A percentile compares a stretch with the other conserved stretches of the same genome.
phyloP scores from a whole-genome alignment of 1,140 invertebrate species.

The Drosophila takahashii region DNA sequence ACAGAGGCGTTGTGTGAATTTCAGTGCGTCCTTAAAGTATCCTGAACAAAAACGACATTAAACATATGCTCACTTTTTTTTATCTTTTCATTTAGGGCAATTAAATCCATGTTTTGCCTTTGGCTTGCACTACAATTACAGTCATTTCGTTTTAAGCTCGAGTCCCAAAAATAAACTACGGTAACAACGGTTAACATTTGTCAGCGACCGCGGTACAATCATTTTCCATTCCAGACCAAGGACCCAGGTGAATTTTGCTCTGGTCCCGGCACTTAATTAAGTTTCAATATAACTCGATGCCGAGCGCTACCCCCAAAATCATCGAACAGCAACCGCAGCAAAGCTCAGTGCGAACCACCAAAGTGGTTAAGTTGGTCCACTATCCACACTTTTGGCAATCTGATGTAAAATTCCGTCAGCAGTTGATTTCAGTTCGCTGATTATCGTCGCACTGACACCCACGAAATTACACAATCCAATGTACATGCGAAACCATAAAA shows the following conservation, averaged over 20 bases:
- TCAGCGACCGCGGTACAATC: constrained; percentile 45
- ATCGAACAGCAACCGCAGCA: constrained; percentile 55
- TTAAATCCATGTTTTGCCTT: too few relatives aligned
- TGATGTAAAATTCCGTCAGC: constrained; percentile 37
- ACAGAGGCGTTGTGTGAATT: too few relatives aligned
- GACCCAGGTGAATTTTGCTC: constrained; percentile 8
- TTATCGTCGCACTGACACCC: constrained; percentile 39
- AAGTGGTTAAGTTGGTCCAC: constrained; percentile 50
- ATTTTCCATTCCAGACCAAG: constrained; percentile 25
- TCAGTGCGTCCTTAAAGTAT: too few relatives aligned
- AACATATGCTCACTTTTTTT: too few relatives aligned
- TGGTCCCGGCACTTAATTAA: constrained; percentile 67
- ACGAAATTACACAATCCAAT: constrained; percentile 24
- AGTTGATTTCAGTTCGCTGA: constrained; percentile 65
- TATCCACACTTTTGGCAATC: neutral
- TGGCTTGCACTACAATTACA: too few relatives aligned
- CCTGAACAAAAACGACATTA: too few relatives aligned
- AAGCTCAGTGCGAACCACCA: constrained; percentile 65
- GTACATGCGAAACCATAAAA: constrained; percentile 6
- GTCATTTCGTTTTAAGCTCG: neutral
- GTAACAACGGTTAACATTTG: constrained; percentile 42
- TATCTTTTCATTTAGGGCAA: too few relatives aligned
- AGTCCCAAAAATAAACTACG: constrained; percentile 29
- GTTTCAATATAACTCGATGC: constrained; percentile 59
- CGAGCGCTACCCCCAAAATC: constrained; percentile 31